Evolutionary conservation across 2,113 vertebrate species (phyloP), one percentile per base, ranked within the genome.

Genomic region (Acrocephalus arundinaceus): DNA sequence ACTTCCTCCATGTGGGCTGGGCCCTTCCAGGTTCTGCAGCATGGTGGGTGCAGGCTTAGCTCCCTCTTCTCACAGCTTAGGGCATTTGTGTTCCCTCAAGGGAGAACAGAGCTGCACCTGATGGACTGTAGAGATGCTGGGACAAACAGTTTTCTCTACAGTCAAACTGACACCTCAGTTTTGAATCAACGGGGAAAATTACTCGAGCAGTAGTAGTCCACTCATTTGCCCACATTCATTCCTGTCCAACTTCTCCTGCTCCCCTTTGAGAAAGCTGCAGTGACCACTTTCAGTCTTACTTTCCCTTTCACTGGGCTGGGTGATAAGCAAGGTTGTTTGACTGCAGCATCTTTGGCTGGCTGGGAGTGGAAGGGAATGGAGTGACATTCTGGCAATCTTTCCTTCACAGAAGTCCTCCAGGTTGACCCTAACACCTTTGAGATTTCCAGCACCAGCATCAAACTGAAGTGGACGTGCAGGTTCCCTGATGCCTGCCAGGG

Each of bases 371-470:
- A 35, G 20, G 27, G 27, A 75, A 52, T 15, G 12, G 8, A n/a
- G 17, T 65, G 33, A 85, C 25, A 3, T 24, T 45, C 21, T 74
- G n/a, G 15, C 46, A 71, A 86, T 48, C 30, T 71, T 51, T 57
- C 46, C 51, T 89, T 87, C 31, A 49, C 91, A 95, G 94, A 85
- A 14, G 7, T 43, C 24, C 18, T 95, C 22, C 65, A 82, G 45
- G 59, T 91, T 55, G 65, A 23, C 37, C 75, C 14, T 0, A 15
- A 6, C 1, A 59, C 59, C 8, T 48, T 63, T 63, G 80, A 89
- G n/a, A 31, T 58, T 91, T 89, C 88, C 80, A 91, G 75, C 88
- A 95, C 55, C 88, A 94, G 71, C 81, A 87, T 95, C 84, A 72
- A 77, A 72, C 74, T 94, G 55, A 70, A 91, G 49, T 94, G 92